Base-by-base conservation (phyloP, 2,797 vertebrate species). In the Craterocephalus amniculus region DNA sequence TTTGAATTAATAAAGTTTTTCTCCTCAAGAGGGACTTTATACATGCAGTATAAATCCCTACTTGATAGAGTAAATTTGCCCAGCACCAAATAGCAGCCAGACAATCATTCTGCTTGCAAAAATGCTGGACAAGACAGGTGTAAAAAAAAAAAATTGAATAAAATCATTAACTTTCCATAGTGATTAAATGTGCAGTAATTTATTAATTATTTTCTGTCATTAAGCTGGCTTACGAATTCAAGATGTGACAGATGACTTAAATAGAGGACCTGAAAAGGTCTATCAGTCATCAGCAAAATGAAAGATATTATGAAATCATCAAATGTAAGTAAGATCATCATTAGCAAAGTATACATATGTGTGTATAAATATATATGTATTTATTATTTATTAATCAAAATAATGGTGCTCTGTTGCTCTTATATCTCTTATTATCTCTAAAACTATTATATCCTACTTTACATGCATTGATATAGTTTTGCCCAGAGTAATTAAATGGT, bases 231-330 rank as follows among this genome's bases (percentile, higher is more conserved):
- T 70, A n/a, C 35, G 58, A 32, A 32, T 62, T 72, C 13, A 52
- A 22, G 54, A 58, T 55, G 63, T 77, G 63, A 79, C 38, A 18
- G 59, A 72, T 59, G 67, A 72, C 16, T 67, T 24, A 26, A 58
- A 52, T 3, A 58, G 36, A 57, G 24, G 7, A 2, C 40, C 58
- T 49, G 26, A 77, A 70, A 34, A 3, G 14, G 43, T 45, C 18
- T 20, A 61, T 76, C 67, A 27, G 61, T 75, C 65, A 67, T 35
- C 16, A 57, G 38, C 26, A 29, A 66, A 29, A 49, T 40, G 20
- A 13, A 52, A 18, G 16, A 29, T 29, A 18, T 16, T 18, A 26
- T 29, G 16, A 54, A 54, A 54, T 7, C 26, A 54, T 29, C 26
- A 18, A 7, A 31, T n/a, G 22, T 4, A 13, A 61, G 29, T 60